Conservation (phyloP, 2,888 invertebrate genomes). For the Drosophila atripex region DNA sequence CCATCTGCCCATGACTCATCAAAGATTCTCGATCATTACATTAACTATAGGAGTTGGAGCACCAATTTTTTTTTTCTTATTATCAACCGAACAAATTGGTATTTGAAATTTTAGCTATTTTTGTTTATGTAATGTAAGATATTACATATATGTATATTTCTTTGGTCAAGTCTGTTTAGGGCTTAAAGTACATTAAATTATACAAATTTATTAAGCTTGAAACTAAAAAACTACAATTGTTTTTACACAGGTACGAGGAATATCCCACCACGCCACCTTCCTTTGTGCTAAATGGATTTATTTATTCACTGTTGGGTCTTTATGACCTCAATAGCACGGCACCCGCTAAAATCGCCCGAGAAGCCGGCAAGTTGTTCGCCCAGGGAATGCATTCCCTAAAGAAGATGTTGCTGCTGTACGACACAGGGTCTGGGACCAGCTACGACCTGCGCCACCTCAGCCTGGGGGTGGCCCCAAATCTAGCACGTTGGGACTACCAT, state of each 20-base stretch:
- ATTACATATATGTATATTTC: too few relatives aligned
- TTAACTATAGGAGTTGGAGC: too few relatives aligned
- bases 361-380: slow-evolving; percentile 90
- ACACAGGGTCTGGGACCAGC: slow-evolving; percentile 97
- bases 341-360: slow-evolving; percentile 88
- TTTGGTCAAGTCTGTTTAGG: too few relatives aligned
- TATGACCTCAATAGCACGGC: slow-evolving; percentile 96
- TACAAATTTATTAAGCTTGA: too few relatives aligned
- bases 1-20: too few relatives aligned
- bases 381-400: slow-evolving; percentile 95
- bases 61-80: too few relatives aligned
- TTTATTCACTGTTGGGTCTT: slow-evolving; percentile 97
- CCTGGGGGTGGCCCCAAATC: slow-evolving; percentile 93
- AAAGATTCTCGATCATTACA: too few relatives aligned
- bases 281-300: slow-evolving; percentile 99
- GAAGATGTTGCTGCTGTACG: slow-evolving; percentile 93
- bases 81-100: too few relatives aligned
- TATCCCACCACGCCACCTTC: slow-evolving; percentile 98
- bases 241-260: slow-evolving; percentile 92
- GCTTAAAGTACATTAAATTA: too few relatives aligned
- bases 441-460: slow-evolving; percentile 98
- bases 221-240: neutral
- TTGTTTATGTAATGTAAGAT: too few relatives aligned
- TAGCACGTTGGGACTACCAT: slow-evolving; percentile 99
- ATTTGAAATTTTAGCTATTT: too few relatives aligned